Base-by-base conservation (phyloP, 2,888 invertebrate species). In the Tetrapedia diversipes region DNA sequence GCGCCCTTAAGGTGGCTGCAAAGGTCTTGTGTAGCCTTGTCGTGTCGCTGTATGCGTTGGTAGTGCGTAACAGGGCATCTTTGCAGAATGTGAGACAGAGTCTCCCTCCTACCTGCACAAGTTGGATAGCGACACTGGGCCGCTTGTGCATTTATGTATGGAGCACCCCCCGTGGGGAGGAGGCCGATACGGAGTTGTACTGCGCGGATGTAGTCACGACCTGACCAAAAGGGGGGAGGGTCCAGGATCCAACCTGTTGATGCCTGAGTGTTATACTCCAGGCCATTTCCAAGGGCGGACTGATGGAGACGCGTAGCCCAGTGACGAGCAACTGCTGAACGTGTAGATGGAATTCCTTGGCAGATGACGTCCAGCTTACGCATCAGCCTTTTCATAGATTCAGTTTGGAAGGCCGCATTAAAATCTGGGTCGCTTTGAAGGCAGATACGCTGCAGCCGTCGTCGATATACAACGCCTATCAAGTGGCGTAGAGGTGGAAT, bases 61-160 rank as follows among this genome's bases (percentile, higher is more conserved):
- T 53, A 64, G 2, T 64, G 64, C 8, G 64, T 64, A 11, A 54
- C 22, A 65, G n/a, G n/a, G n/a, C n/a, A n/a, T n/a, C n/a, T n/a
- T n/a, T n/a, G n/a, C n/a, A n/a, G n/a, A n/a, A n/a, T 32, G 10
- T 65, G 64, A 6, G 64, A 65, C 1, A 65, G 1, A 0, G 53
- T 53, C 10, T 65, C 64, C 1, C 64, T 41, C 8, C 64, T 53
- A 2, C 64, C 64, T 1, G 11, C 64, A 16, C 54, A 65, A 6
- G 64, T 54, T 0, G 64, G 64, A 22, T 65, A 43, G 6, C 64
- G n/a, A 4, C 64, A 65, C 1, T 54, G n/a, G n/a, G n/a, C n/a
- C n/a, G n/a, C n/a, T n/a, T n/a, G n/a, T n/a, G n/a, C n/a, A n/a
- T n/a, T n/a, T 2, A 43, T 24, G 24, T 65, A 65, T 1, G 64